These are phyloP conservation scores for Hydrotaea diabolus DNA, from an alignment of 2,888 invertebrate species.

Conservation along the genomic window DNA sequence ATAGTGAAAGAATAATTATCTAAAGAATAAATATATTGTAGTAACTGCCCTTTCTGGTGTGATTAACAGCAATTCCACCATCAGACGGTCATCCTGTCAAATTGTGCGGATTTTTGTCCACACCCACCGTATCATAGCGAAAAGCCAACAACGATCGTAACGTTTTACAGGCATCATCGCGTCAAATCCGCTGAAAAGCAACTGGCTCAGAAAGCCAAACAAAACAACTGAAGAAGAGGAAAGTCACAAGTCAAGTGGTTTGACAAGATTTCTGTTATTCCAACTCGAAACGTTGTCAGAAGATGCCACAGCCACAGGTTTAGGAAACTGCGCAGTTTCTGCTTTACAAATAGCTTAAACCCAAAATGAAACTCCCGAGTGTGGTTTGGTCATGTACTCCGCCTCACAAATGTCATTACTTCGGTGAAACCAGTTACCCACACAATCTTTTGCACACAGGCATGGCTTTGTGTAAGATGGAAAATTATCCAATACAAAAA, in stretches of 20 bases:
- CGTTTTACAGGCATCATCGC: background rate
- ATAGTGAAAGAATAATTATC: no score
- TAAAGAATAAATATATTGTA: no score
- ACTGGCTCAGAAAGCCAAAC: background rate
- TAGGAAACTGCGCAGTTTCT: slow-evolving; percentile 49
- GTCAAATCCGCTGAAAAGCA: background rate
- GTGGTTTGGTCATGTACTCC: slow-evolving; percentile 35
- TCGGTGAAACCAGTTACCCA: slow-evolving; percentile 50
- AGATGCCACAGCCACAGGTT: background rate
- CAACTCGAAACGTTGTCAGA: slow-evolving; percentile 30
- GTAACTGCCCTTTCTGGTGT: no score
- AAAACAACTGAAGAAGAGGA: slow-evolving; percentile 39
- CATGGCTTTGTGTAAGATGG: slow-evolving; percentile 55
- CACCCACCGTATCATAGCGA: background rate
- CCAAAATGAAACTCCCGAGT: slow-evolving; percentile 36
- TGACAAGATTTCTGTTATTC: slow-evolving; percentile 49
- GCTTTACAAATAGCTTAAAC: background rate
- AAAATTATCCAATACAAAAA: slow-evolving; percentile 1
- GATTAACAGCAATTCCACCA: no score
- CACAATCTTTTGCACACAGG: slow-evolving; percentile 30
- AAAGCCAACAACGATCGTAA: background rate
- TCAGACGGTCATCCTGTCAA: no score
- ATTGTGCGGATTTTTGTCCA: background rate
- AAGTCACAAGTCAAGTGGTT: slow-evolving; percentile 70
- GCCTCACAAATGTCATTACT: slow-evolving; percentile 27